Evolutionary conservation across 2,888 invertebrate genomes (phyloP), one percentile per base, ranked within the genome.

Genomic region (Incurvaria masculella): DNA sequence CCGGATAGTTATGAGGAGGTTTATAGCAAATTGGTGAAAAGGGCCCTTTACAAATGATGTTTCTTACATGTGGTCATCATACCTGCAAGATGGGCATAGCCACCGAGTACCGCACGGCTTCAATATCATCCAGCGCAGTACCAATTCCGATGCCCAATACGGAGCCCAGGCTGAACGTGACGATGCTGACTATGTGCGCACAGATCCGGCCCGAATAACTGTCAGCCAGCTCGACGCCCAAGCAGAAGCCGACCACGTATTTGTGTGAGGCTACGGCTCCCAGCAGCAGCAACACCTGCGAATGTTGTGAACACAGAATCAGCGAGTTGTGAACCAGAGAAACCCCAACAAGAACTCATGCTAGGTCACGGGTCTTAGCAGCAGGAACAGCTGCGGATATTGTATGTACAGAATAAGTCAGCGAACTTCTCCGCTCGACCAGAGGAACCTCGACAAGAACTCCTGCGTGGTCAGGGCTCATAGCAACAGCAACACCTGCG

Each of bases 181-280:
- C 59, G 46, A 89, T 80, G 42, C 83, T 82, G 8, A 81, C 55
- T 18, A 87, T 68, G 53, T 87, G 83, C 38, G 70, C 66, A 44
- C 78, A 70, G 42, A 72, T 51, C 0, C 66, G 61, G 0, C 63
- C 61, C 0, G 65, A 64, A 18, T 75, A 63, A 56, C 74, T 80
- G n/a, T 79, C 79, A 41, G 81, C 80, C 49, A 91, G 72, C 65
- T 91, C 90, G 1, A 88, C 79, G 1, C 92, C 91, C 43, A 92
- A 75, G 57, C 91, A 91, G 68, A 92, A 91, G 1, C 87, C 87
- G 47, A 92, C 89, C 16, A 91, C 89, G 55, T 86, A 82, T 69
- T 92, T 92, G 70, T 92, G 91, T 3, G 88, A 86, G 0, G 88
- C 83, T 2, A 92, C 87, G 6, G 87, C 90, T 16, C 79, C 84